Evolutionary conservation across 2,888 invertebrate genomes (phyloP).

Genomic region (Leptarthrus brevirostris): DNA sequence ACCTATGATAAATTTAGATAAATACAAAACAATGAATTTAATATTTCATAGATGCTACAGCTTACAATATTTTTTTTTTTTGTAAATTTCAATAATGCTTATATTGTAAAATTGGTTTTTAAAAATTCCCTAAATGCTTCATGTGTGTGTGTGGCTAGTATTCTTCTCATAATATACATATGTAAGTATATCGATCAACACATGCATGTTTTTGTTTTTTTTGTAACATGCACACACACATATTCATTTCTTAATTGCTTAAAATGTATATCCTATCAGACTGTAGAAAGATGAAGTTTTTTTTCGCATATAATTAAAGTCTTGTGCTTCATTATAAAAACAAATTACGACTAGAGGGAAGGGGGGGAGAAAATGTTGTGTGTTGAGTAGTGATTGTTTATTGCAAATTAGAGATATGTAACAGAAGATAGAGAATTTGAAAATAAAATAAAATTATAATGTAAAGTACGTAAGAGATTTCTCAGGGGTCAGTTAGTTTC

Average conservation of each 20-base stretch:
- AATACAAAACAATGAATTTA: conserved; percentile 34
- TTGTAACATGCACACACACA: conserved; percentile 1
- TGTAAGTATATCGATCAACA: too few species aligned
- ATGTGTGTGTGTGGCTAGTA: conserved; percentile 13
- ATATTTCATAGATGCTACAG: conserved; percentile 26
- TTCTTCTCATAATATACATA: not conserved
- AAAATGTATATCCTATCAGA: conserved; percentile 40
- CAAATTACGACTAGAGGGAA: too few species aligned
- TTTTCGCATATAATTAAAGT: conserved; percentile 23
- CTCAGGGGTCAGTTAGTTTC: too few species aligned
- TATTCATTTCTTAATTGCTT: conserved; percentile 38
- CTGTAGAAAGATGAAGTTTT: conserved; percentile 35
- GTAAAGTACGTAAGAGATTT: too few species aligned
- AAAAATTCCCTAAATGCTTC: conserved; percentile 49
- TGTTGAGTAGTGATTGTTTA: too few species aligned
- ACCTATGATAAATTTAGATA: conserved; percentile 36
- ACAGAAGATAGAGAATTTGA: too few species aligned
- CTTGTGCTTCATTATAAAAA: conserved; percentile 18
- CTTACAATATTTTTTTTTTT: conserved; percentile 11
- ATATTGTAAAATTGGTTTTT: conserved; percentile 36
- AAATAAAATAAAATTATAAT: too few species aligned
- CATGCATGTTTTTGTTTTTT: too few species aligned
- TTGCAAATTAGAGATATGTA: too few species aligned
- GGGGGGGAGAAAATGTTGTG: too few species aligned
- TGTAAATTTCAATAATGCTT: conserved; percentile 47